Base-by-base conservation (phyloP, 2,113 vertebrate species). In the Xerus inauris region DNA sequence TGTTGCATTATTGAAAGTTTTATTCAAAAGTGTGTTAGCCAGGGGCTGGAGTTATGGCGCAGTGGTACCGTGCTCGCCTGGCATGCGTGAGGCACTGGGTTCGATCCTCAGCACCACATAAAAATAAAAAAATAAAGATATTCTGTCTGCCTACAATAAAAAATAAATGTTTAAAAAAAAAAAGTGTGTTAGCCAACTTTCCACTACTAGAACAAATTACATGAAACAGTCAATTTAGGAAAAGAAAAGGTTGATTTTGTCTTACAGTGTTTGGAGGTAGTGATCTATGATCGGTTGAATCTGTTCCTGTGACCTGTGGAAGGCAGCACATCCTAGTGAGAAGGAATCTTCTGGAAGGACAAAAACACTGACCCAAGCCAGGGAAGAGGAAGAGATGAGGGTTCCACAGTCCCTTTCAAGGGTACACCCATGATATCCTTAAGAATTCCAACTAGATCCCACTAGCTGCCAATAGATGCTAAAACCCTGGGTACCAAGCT, bases 381-480 rank as follows among this genome's bases (percentile, higher is more conserved):
- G 38, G 24, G 1, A 65, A 49, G 32, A 73, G 11, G 35, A 75
- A 73, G 54, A 59, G 38, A 73, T 19, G n/a, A 32, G 9, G 16
- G 1, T 5, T 16, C 7, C 9, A 42, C 6, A 59, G 11, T 24
- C 11, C n/a, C 7, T 16, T 40, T 19, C 26, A 13, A 16, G 11
- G 4, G 6, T 0, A 22, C 13, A 5, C 9, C 14, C 4, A 57
- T 12, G 26, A 59, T 62, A 19, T 62, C 30, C 28, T n/a, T 40
- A 42, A 75, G 28, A 17, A 38, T 19, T 45, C 12, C 51, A 3
- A 24, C 11, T 20, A 30, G 22, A 5, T 24, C 30, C 69, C 71
- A 59, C 28, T 24, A 8, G 8, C 28, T 73, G 14, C 19, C 17
- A 8, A 54, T 8, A 30, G 16, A 57, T 20, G 24, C 20, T 57